Conservation (phyloP, 2,113 vertebrate genomes). For the Sakesphorus luctuosus region DNA sequence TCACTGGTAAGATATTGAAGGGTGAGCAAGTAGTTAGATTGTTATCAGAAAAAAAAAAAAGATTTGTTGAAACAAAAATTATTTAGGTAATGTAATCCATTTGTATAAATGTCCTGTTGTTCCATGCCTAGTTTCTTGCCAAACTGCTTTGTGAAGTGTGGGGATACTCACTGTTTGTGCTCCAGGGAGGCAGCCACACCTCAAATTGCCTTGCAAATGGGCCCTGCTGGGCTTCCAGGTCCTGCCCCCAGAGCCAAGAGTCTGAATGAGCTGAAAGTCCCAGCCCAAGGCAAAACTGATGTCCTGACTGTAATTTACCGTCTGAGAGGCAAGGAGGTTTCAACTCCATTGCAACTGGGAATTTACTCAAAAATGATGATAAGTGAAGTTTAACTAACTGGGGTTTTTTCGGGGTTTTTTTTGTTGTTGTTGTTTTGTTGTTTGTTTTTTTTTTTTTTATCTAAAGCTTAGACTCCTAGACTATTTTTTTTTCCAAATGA, state of each 20-base stretch:
- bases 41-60: background rate
- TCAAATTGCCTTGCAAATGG: background rate
- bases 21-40: background rate
- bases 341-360: background rate
- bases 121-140: background rate
- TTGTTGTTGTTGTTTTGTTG: accelerated
- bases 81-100: background rate
- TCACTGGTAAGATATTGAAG: background rate
- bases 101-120: background rate
- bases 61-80: background rate
- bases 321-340: background rate
- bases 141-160: background rate
- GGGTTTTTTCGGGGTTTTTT: no score
- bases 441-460: accelerated
- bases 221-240: background rate
- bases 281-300: background rate
- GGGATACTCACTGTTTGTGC: background rate
- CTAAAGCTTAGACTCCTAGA: background rate
- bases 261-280: background rate
- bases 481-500: background rate
- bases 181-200: background rate
- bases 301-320: background rate
- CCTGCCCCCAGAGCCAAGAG: background rate
- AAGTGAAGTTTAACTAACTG: background rate
- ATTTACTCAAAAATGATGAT: background rate